Percentiles rank a stretch among this genome's conserved stretches.
Evolutionary conservation across 23 tunicate genomes (phyloP).

Genomic region (Trididemnum clinides): DNA sequence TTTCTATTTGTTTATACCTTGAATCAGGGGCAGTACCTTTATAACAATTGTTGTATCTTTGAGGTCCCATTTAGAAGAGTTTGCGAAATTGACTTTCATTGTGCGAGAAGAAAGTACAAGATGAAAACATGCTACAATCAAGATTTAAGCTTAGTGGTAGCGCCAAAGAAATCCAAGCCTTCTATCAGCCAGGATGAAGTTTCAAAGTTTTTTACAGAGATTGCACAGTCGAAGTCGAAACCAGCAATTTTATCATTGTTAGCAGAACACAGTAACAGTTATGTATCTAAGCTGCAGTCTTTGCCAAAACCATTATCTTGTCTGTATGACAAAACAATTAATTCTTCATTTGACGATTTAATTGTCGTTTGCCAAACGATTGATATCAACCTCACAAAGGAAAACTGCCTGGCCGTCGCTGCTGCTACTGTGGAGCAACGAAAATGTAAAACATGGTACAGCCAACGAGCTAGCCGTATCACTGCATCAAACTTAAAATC

Average conservation of each 20-base stretch:
- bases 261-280: background rate
- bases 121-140: too few species aligned
- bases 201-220: too few species aligned
- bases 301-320: background rate
- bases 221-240: too few species aligned
- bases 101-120: too few species aligned
- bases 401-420: background rate
- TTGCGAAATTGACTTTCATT: too few species aligned
- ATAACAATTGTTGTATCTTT: too few species aligned
- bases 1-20: too few species aligned
- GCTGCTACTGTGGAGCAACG: background rate
- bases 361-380: background rate
- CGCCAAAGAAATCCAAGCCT: too few species aligned
- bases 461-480: background rate
- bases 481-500: background rate
- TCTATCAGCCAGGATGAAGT: too few species aligned
- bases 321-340: background rate
- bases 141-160: too few species aligned
- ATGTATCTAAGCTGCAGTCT: background rate
- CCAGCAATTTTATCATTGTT: background rate
- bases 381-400: background rate
- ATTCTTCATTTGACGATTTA: background rate
- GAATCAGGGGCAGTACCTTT: too few species aligned
- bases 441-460: background rate
- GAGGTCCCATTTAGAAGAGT: too few species aligned